Percentiles rank a stretch among this genome's conserved stretches.
phyloP scores from a whole-genome alignment of 30 jellyfish, hydroid and myxozoan species.

The Aurelia aurita region DNA sequence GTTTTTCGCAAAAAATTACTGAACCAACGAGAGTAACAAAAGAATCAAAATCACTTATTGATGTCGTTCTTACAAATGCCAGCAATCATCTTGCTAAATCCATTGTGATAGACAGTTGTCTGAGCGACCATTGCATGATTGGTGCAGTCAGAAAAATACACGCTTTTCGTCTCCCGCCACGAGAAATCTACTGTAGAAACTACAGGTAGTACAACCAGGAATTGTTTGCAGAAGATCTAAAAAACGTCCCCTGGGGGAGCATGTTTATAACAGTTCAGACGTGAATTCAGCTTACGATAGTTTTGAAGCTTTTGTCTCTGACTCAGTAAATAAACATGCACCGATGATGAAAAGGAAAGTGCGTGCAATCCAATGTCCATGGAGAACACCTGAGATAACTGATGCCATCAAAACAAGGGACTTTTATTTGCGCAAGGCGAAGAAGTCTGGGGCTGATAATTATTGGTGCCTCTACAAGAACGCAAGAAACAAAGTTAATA shows the following conservation, averaged over 20 bases:
- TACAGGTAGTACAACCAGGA: slow-evolving; percentile 31
- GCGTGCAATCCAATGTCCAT: slow-evolving; percentile 53
- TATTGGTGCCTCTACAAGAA: slow-evolving; percentile 40
- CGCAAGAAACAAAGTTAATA: slow-evolving; percentile 44
- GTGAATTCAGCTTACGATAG: slow-evolving; percentile 12
- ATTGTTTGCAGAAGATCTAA: background rate
- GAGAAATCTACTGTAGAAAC: slow-evolving; percentile 39
- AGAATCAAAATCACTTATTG: slow-evolving; percentile 39
- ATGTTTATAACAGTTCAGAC: slow-evolving; percentile 1
- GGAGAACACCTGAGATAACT: slow-evolving; percentile 37
- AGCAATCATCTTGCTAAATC: slow-evolving; percentile 9
- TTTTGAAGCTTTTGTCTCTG: slow-evolving; percentile 10
- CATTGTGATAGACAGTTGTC: slow-evolving; percentile 24
- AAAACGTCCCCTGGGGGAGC: slow-evolving; percentile 10
- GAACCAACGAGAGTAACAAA: slow-evolving; percentile 39
- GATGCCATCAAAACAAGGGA: slow-evolving; percentile 41
- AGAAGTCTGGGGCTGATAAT: slow-evolving; percentile 25
- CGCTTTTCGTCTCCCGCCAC: slow-evolving; percentile 51
- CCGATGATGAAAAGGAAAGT: slow-evolving; percentile 51
- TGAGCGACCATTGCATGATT: slow-evolving; percentile 51
- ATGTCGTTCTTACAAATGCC: slow-evolving; percentile 22
- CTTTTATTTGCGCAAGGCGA: slow-evolving; percentile 40
- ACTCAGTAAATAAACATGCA: slow-evolving; percentile 29
- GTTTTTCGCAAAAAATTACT: slow-evolving; percentile 22
- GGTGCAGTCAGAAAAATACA: slow-evolving; percentile 59